These are phyloP conservation scores for Serinus canaria DNA, from an alignment of 2,113 vertebrate genomes.

Conservation along the genomic window DNA sequence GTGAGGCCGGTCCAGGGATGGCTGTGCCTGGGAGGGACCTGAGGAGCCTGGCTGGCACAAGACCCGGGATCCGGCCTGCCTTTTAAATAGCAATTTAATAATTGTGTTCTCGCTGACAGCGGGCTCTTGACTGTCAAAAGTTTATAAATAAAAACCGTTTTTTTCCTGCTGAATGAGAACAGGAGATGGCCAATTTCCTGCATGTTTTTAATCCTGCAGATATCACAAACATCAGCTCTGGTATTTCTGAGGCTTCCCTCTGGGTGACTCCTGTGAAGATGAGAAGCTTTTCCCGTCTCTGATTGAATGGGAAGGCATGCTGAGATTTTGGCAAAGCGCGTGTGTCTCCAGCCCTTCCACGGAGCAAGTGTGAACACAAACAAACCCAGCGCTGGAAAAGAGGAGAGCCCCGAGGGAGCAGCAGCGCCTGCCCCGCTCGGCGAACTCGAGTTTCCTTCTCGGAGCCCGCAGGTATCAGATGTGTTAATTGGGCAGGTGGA, in stretches of 20 bases:
- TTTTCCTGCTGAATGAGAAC: not conserved
- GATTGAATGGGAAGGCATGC: slow-evolving; percentile 18
- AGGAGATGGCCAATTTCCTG: not conserved
- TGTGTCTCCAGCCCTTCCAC: not conserved
- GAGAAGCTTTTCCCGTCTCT: slow-evolving; percentile 11
- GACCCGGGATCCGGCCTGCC: not conserved
- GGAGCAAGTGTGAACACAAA: not conserved
- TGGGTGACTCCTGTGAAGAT: slow-evolving; percentile 22
- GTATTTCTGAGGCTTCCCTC: slow-evolving; percentile 19
- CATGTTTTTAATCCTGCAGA: slow-evolving; percentile 8
- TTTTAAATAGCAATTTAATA: not conserved
- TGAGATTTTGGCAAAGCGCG: slow-evolving; percentile 27
- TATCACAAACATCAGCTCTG: slow-evolving; percentile 3
- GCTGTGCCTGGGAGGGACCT: not conserved
- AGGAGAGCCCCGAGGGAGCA: not conserved
- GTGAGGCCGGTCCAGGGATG: not conserved
- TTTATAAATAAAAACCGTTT: not conserved
- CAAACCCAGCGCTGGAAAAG: not conserved
- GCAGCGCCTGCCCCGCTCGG: accelerated
- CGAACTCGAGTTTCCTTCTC: not conserved
- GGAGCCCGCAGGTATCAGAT: not conserved
- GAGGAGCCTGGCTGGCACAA: not conserved
- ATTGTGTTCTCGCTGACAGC: not conserved
- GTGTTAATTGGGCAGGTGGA: not conserved
- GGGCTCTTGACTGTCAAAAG: not conserved